Evolutionary conservation across 1,140 invertebrate genomes (phyloP), one percentile per base, ranked within the genome.

Genomic region (Teleogryllus occipitalis): DNA sequence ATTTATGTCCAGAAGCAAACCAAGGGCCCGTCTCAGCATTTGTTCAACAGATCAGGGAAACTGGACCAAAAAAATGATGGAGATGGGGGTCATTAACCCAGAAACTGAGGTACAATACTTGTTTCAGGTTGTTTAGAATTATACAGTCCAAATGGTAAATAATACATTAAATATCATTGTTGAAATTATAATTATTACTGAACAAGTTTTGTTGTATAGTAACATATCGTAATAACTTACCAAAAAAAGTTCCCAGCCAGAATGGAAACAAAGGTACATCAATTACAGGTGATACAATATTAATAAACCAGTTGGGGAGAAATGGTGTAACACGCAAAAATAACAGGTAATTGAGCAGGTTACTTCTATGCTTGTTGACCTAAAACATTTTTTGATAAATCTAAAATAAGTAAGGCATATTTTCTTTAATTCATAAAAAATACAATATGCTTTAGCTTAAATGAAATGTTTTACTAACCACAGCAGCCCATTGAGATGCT

Each of bases 291-390:
- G 98, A 96, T 7, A 95, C 92, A 82, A 99, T 91, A 88, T 99
- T 99, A 82, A 99, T 99, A 87, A 99, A 99, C 98, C 98, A 99
- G 87, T 99, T 99, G 8, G 98, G 98, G 79, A 99, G 87, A 83
- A 99, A 94, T 77, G 98, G 98, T 18, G 98, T 99, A 80, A 99
- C 95, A 82, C 98, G 91, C 74, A 99, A 89, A 87, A 99, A 99
- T 83, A 99, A 90, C 82, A 99, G 97, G 85, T 99, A 99, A 87
- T 97, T 97, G 15, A 99, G 90, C 79, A 99, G 87, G 86, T 98
- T 93, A 80, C 96, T 91, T 82, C 91, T 89, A 84, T 99, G 97
- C 82, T 93, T 95, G 49, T 92, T 88, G 3, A 95, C 91, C 91
- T 93, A 81, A 8, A 75, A 75, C 39, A 76, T 22, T 39, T 18